These are phyloP conservation scores for Cepaea hortensis DNA, from an alignment of 2,888 invertebrate species.

Conservation along the genomic window DNA sequence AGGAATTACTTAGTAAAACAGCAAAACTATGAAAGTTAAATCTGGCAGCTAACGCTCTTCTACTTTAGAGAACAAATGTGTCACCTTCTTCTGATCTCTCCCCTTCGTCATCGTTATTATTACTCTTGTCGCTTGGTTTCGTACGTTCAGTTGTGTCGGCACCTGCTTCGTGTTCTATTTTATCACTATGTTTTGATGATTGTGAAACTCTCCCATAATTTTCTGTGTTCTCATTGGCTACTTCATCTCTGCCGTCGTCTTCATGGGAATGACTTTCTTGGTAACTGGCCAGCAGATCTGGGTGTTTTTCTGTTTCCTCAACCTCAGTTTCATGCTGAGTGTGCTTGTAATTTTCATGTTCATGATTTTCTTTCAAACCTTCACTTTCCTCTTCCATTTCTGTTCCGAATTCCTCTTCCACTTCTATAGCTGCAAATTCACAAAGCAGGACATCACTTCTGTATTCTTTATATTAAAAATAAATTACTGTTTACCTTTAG, in stretches of 20 bases:
- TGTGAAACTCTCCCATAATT: neutral
- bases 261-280: neutral
- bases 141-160: too few relatives aligned
- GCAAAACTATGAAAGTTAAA: neutral
- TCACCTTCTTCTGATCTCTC: conserved; percentile 14
- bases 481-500: neutral
- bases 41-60: neutral
- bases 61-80: neutral
- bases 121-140: neutral
- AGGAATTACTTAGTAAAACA: neutral
- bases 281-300: neutral
- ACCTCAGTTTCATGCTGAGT: neutral
- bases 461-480: too few relatives aligned
- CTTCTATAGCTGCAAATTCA: conserved; percentile 2
- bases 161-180: neutral
- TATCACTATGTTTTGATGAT: neutral
- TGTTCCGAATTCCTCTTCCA: conserved; percentile 12
- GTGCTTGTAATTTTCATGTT: neutral
- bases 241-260: neutral
- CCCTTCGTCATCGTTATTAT: neutral
- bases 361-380: neutral
- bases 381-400: conserved; percentile 2
- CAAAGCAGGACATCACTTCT: too few relatives aligned
- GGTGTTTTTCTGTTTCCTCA: neutral
- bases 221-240: neutral